These are phyloP conservation scores for Coptotermes formosanus DNA, from an alignment of 1,140 invertebrate genomes.

Conservation along the genomic window DNA sequence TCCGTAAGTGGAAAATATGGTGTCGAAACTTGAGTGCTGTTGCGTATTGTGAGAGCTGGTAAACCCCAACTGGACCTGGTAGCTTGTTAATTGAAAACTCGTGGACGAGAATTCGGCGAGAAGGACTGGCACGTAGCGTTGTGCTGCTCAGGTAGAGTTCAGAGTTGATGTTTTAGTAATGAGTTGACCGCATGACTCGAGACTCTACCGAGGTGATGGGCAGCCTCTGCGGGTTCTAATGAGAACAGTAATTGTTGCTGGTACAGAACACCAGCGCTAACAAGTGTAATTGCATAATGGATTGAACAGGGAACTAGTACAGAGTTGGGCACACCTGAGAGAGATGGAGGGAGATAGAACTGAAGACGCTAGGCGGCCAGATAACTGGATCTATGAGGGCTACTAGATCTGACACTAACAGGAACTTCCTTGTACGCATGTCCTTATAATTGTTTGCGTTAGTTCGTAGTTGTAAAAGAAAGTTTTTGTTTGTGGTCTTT, in stretches of 20 bases:
- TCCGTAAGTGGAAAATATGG: neutral
- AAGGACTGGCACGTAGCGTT: too few relatives aligned
- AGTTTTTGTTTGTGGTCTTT: too few relatives aligned
- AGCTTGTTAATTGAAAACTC: neutral
- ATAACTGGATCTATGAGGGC: neutral
- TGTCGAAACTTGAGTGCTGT: neutral
- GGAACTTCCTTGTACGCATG: too few relatives aligned
- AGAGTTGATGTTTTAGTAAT: neutral
- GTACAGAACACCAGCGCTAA: neutral
- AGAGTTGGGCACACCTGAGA: neutral
- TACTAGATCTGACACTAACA: neutral
- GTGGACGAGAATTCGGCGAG: neutral
- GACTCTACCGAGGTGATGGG: neutral
- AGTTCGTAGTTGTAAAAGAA: too few relatives aligned
- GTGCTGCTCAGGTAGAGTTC: neutral
- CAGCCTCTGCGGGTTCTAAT: neutral
- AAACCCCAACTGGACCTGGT: neutral
- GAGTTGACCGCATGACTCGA: neutral
- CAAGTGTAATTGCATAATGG: constrained; percentile 18
- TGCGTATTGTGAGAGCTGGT: neutral
- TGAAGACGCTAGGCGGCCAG: neutral
- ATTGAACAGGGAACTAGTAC: neutral
- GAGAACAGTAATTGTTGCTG: neutral
- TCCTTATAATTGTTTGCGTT: neutral
- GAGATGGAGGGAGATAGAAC: neutral